Conservation (phyloP, 2,113 vertebrate species). For the Nothoprocta pentlandii region DNA sequence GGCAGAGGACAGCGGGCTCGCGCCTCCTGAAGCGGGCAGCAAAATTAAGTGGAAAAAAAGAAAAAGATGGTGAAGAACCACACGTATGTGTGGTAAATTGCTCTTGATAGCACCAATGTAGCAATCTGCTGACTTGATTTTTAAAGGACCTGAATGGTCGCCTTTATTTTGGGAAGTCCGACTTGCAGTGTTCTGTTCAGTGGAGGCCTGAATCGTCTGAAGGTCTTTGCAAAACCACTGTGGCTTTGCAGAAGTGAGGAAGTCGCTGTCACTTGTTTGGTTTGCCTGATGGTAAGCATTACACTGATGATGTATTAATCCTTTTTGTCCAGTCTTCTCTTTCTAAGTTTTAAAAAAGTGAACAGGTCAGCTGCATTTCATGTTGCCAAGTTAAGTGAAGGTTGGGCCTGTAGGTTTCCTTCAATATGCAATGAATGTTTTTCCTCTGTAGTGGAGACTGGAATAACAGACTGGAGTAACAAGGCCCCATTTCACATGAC, state of each 20-base stretch:
- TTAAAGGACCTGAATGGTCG: neutral
- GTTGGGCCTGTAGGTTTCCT: neutral
- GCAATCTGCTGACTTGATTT: neutral
- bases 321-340: neutral
- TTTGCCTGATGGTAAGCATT: neutral
- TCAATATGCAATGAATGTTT: neutral
- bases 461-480: neutral
- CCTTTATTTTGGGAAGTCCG: neutral
- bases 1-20: neutral
- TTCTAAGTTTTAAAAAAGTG: neutral
- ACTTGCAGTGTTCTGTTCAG: neutral
- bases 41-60: no score
- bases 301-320: neutral
- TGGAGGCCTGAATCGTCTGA: neutral
- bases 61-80: no score
- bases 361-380: neutral
- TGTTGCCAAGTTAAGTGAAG: neutral
- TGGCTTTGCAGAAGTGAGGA: neutral
- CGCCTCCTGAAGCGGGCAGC: no score
- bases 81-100: neutral
- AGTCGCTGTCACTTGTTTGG: neutral
- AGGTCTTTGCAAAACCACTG: neutral
- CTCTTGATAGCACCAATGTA: neutral
- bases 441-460: neutral
- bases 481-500: neutral